A percentile compares a stretch with the other conserved stretches of the same genome.
phyloP scores from a whole-genome alignment of 92 coral and sea anemone species.

The Desmophyllum pertusum region DNA sequence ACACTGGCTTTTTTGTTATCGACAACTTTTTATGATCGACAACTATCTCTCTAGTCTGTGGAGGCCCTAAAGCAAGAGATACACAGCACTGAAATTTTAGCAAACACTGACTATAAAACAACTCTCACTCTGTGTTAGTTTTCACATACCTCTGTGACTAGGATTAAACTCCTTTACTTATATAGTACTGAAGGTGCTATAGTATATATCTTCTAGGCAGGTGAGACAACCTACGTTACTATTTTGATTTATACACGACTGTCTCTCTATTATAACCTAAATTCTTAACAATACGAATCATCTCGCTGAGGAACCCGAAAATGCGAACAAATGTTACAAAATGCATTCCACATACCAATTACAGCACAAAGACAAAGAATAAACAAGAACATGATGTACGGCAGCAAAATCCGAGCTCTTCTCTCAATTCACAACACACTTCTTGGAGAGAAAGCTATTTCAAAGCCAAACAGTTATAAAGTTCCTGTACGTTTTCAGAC shows the following conservation, averaged over 20 bases:
- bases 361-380: slow-evolving; percentile 26
- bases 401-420: neutral
- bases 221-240: neutral
- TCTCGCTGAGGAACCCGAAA: neutral
- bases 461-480: neutral
- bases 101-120: neutral
- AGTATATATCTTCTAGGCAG: neutral
- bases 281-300: neutral
- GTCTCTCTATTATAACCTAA: neutral
- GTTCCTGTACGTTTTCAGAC: neutral
- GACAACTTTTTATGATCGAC: too few relatives aligned
- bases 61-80: too few relatives aligned
- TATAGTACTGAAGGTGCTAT: neutral
- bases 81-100: neutral
- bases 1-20: too few relatives aligned
- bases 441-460: neutral
- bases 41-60: too few relatives aligned
- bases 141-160: slow-evolving; percentile 21
- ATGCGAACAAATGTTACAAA: neutral
- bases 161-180: neutral
- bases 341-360: slow-evolving; percentile 24
- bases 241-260: neutral
- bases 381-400: neutral
- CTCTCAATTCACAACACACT: neutral
- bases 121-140: neutral